Evolutionary conservation across 1,140 invertebrate genomes (phyloP).

Genomic region (Lepidurus arcticus): DNA sequence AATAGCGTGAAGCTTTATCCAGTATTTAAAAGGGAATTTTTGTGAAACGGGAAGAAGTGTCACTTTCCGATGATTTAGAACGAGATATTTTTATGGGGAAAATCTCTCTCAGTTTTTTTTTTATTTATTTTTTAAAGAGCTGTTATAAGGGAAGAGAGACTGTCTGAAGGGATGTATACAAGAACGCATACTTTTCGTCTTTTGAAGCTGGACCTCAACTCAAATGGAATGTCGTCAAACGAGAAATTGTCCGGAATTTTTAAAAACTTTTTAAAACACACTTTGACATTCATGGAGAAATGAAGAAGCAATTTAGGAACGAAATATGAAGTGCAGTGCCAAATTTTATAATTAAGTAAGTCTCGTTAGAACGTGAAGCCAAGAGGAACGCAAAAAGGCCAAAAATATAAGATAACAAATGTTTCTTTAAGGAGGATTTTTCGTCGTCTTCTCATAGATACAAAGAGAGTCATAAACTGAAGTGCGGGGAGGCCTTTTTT

Average conservation of each 20-base stretch:
- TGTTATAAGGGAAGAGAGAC: too few relatives aligned
- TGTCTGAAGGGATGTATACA: too few relatives aligned
- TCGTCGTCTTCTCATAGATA: background rate
- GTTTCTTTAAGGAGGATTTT: background rate
- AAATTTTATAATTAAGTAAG: slow-evolving; percentile 13
- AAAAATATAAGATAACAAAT: background rate
- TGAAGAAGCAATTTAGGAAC: background rate
- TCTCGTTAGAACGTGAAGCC: background rate
- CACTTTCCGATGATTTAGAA: too few relatives aligned
- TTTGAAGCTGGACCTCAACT: too few relatives aligned
- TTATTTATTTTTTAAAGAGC: too few relatives aligned
- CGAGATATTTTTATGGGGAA: too few relatives aligned
- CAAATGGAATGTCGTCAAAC: background rate
- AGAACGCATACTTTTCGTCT: too few relatives aligned
- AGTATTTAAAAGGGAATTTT: too few relatives aligned
- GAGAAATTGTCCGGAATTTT: background rate
- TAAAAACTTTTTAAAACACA: background rate
- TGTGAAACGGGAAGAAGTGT: too few relatives aligned
- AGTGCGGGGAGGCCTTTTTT: background rate
- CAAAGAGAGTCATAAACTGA: background rate
- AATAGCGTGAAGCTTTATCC: too few relatives aligned
- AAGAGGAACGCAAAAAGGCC: too few relatives aligned
- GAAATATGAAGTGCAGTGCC: background rate
- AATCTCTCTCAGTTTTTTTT: too few relatives aligned
- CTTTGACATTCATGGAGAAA: background rate